Evolutionary conservation across 2,797 vertebrate species (phyloP).

Genomic region (Morelia viridis): DNA sequence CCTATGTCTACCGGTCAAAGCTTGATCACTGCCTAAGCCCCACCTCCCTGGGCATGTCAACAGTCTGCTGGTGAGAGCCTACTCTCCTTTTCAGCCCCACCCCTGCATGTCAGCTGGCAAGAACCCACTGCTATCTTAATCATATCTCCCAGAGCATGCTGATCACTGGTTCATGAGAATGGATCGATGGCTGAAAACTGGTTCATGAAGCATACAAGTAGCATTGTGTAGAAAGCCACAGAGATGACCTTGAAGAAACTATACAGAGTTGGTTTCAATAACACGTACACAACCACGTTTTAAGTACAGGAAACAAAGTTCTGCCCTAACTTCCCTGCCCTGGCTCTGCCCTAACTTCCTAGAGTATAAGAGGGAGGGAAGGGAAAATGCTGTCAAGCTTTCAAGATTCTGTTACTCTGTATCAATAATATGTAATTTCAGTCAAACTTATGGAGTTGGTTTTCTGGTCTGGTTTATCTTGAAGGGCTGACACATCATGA

Average conservation of each 20-base stretch:
- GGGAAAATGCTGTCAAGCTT: background rate
- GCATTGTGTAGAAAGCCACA: background rate
- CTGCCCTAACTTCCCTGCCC: background rate
- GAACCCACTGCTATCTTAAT: background rate
- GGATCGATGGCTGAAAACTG: background rate
- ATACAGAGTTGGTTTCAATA: background rate
- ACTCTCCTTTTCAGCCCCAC: background rate
- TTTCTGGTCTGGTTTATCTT: background rate
- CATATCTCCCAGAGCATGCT: background rate
- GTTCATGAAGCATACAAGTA: background rate
- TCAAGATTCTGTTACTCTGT: background rate
- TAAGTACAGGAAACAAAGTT: background rate
- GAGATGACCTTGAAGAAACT: background rate
- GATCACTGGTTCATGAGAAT: background rate
- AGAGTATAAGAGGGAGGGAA: background rate
- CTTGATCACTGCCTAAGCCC: background rate
- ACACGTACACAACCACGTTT: background rate
- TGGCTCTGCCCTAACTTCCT: background rate
- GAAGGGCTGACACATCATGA: background rate
- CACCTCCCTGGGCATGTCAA: background rate
- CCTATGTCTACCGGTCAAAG: background rate
- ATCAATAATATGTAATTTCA: background rate
- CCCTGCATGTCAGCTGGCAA: background rate
- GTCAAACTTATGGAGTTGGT: background rate
- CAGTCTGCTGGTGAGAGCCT: background rate